These are phyloP conservation scores for Ceratitis capitata DNA, from an alignment of 1,140 invertebrate genomes.

Conservation along the genomic window DNA sequence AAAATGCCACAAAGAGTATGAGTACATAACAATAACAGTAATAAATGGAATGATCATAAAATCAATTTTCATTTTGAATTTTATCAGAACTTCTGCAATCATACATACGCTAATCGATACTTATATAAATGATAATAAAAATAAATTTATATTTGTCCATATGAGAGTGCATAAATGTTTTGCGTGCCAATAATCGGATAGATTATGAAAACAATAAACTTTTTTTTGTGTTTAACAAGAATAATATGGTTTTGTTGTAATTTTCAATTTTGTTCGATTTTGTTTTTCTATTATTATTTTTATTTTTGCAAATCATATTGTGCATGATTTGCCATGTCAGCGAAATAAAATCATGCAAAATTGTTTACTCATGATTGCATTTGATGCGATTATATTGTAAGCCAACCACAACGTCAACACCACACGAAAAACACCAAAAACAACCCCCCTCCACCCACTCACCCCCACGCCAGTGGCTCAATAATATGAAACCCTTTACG, in stretches of 20 bases:
- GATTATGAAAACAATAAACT: conserved; percentile 1
- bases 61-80: neutral
- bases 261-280: neutral
- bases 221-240: neutral
- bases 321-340: neutral
- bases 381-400: conserved; percentile 15
- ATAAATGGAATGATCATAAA: neutral
- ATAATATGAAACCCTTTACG: neutral
- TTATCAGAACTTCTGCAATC: neutral
- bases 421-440: neutral
- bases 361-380: conserved; percentile 11
- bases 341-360: conserved; percentile 7
- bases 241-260: neutral
- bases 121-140: neutral
- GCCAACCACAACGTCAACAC: neutral
- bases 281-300: too few species aligned
- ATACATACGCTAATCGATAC: neutral
- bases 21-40: too few species aligned
- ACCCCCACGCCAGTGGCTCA: neutral
- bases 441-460: neutral
- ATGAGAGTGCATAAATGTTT: neutral
- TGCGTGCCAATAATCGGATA: neutral
- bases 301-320: neutral
- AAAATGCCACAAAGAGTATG: neutral
- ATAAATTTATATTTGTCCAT: too few species aligned